Evolutionary conservation across 92 coral and sea anemone species (phyloP).

Genomic region (Palythoa heliodiscus): DNA sequence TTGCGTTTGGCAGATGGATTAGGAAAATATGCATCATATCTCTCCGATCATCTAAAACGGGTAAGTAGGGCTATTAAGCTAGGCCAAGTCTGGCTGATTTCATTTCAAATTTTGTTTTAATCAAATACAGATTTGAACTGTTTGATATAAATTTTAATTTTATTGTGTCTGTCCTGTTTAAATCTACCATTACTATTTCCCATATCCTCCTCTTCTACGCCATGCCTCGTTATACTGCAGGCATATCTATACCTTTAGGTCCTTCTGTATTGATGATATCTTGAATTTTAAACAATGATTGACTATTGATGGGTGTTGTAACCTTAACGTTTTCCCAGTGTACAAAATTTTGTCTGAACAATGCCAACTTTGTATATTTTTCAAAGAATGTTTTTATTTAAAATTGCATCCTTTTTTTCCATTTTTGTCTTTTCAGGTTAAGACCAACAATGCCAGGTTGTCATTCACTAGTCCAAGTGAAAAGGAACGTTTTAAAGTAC

Average conservation of each 20-base stretch:
- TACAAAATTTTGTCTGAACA: background rate
- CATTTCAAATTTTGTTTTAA: background rate
- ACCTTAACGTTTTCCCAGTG: background rate
- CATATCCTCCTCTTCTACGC: background rate
- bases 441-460: conserved; percentile 38
- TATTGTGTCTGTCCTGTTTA: no score
- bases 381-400: background rate
- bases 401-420: background rate
- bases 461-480: conserved; percentile 10
- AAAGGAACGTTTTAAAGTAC: conserved; percentile 48
- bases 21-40: background rate
- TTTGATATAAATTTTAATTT: background rate
- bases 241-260: no score
- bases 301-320: background rate
- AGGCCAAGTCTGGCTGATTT: background rate
- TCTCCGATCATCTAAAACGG: background rate
- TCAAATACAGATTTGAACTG: background rate
- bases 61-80: background rate
- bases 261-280: no score
- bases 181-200: no score
- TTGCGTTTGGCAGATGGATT: background rate
- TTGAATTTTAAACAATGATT: no score
- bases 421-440: conserved; percentile 36
- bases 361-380: no score
- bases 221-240: background rate